Base-by-base conservation (phyloP, 2,888 invertebrate genomes). In the Dromius quadrimaculatus region DNA sequence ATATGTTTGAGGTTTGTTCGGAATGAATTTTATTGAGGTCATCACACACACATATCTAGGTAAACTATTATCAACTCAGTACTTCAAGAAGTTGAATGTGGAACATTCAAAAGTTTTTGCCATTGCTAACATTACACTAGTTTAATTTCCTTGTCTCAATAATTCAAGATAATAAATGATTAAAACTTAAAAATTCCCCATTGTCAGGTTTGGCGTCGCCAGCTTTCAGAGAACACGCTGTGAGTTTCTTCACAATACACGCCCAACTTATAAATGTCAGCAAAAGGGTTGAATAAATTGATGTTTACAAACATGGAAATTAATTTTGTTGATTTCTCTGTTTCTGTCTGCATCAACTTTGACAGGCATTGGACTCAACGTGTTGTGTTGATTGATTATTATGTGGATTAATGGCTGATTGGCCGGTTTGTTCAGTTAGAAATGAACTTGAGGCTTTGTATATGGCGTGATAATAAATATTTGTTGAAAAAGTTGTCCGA, bases 251-350 rank as follows among this genome's bases (percentile, higher is more conserved):
- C 81, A 81, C 82, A 82, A 82, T 82, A 81, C 81, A 81, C 80
- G 79, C 77, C 79, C 81, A 81, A 81, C 81, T 82, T 82, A 81
- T 81, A 81, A 82, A 82, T 81, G 82, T 81, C 82, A 81, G 79
- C 76, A 77, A 79, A 79, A 79, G 81, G 81, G 80, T 81, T 80
- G 78, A 78, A 78, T 79, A 79, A 81, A 81, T 81, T 81, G 80
- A 80, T 81, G 80, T 80, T 79, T 80, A 78, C 79, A 79, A 81
- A 81, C 76, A 77, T 79, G 78, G 80, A 81, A 79, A 81, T 81
- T 81, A 81, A 81, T 81, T 81, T 81, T 78, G 65, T 66, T 66
- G 65, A 66, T 66, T 61, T n/a, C n/a, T n/a, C n/a, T 36, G 28
- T 28, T 50, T 50, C 47, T 43, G 43, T 43, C 13, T 17, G 28